Percentiles rank a stretch among this genome's conserved stretches.
These are phyloP conservation scores for Ecdyonurus torrentis DNA, from an alignment of 2,888 invertebrate genomes.

Conservation along the genomic window DNA sequence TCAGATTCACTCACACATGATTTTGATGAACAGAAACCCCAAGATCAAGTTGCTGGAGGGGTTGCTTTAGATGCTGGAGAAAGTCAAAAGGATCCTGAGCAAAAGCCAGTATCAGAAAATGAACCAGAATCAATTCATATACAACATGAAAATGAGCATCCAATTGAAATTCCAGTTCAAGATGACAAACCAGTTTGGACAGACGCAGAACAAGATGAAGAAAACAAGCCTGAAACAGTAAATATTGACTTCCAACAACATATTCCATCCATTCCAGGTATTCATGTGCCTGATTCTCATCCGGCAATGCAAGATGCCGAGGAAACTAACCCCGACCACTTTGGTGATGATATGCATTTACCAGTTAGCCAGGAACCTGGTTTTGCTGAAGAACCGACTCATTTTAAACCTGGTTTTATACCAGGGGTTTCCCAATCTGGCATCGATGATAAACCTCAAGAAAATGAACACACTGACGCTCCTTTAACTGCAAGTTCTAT, in stretches of 20 bases:
- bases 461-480: neutral
- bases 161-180: neutral
- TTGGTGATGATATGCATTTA: neutral
- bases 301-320: slow-evolving; percentile 1
- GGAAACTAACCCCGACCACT: neutral
- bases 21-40: neutral
- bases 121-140: neutral
- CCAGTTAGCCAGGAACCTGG: neutral
- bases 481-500: neutral
- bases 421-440: neutral
- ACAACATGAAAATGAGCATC: neutral
- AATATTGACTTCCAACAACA: neutral
- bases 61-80: neutral
- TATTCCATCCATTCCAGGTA: neutral
- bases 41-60: neutral
- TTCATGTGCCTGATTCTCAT: slow-evolving; percentile 2
- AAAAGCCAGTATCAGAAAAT: neutral
- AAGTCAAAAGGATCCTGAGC: neutral
- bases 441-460: neutral
- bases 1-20: neutral
- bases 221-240: neutral
- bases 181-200: neutral
- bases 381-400: neutral
- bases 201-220: neutral
- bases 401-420: neutral